Conservation (phyloP, 2,888 invertebrate species). For the Pollenia griseotomentosa region DNA sequence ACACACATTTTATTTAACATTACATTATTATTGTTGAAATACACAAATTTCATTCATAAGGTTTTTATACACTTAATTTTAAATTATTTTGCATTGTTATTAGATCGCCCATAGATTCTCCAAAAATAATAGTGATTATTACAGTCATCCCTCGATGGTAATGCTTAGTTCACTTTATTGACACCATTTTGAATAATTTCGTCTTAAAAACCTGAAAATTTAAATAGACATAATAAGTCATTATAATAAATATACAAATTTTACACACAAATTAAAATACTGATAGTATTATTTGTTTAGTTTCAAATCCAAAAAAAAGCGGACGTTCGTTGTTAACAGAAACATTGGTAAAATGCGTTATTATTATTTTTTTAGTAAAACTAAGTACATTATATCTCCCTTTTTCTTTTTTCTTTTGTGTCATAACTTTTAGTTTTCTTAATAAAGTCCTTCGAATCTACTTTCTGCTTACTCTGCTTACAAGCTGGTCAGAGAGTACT, state of each 20-base stretch:
- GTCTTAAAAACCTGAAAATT: no score
- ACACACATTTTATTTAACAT: neutral
- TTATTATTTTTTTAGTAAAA: constrained; percentile 19
- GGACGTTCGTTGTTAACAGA: neutral
- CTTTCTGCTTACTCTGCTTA: neutral
- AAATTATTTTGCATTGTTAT: neutral
- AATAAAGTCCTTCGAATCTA: neutral
- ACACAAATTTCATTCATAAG: neutral
- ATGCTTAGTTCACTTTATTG: neutral
- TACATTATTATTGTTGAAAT: constrained; percentile 4
- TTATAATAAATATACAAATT: no score
- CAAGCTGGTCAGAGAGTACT: neutral
- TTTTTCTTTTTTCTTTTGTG: constrained; percentile 18
- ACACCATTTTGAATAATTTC: neutral
- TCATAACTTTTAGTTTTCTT: constrained; percentile 44
- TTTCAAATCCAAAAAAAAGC: no score
- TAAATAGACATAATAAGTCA: no score
- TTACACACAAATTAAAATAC: no score
- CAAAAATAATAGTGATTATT: neutral
- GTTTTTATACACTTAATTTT: neutral
- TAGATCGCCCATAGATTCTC: neutral
- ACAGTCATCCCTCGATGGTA: neutral
- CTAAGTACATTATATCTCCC: neutral
- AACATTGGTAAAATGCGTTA: constrained; percentile 63
- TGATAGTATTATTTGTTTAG: no score